Base-by-base conservation (phyloP, 2,888 invertebrate species). In the Melieria picta region DNA sequence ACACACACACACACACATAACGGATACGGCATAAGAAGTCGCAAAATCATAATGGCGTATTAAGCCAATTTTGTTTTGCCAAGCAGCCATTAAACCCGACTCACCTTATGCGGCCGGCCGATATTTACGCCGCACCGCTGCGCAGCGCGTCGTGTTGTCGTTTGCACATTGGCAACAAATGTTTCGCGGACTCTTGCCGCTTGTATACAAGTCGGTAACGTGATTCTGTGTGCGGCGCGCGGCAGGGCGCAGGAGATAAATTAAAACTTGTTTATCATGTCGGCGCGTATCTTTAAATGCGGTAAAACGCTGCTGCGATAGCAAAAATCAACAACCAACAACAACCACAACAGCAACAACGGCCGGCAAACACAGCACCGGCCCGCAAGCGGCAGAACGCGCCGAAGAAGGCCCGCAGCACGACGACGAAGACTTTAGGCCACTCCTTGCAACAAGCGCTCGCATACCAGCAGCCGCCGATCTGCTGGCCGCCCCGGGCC, bases 241-340 rank as follows among this genome's bases (percentile, higher is more conserved):
- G 60, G 73, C 55, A 45, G 64, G 58, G 71, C 69, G 72, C 75
- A 72, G 72, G 71, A 77, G 77, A 77, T 77, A 77, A 77, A 77
- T 77, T 75, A 75, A 77, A 77, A 77, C 77, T 77, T 77, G 77
- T 77, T 77, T 77, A 77, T 76, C 77, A 74, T 77, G 77, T 77
- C 77, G 77, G 72, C 74, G 76, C 77, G 76, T 77, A 77, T 77
- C 77, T 77, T 75, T 77, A 77, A 77, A 76, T 77, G 77, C 72
- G 74, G 76, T 77, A 77, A 77, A 77, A 77, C 74, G 77, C 76
- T 76, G 71, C 76, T 75, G 74, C 74, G 76, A 77, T 77, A 72
- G 46, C 70, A 70, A 65, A 66, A 60, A 72, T 47, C 65, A 68
- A 69, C 63, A 65, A 60, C 65, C 62, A 69, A 68, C 65, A 47